Conservation (phyloP, 2,113 vertebrate species). For the Murina feae region DNA sequence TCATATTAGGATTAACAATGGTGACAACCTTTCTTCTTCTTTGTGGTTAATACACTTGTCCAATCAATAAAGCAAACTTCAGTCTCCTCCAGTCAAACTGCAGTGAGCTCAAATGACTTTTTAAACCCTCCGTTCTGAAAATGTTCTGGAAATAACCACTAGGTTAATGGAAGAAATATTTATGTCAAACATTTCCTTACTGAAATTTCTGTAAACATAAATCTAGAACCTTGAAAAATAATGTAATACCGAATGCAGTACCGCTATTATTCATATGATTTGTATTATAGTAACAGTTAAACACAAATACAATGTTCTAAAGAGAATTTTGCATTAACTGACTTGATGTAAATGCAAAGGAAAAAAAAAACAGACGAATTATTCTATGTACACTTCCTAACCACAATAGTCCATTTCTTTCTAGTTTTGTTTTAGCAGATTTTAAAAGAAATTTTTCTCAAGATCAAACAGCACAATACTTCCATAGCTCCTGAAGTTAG, state of each 20-base stretch:
- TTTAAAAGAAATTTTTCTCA: background rate
- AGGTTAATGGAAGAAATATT: background rate
- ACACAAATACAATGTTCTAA: background rate
- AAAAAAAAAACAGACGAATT: background rate
- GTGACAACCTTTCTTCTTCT: background rate
- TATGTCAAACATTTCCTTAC: background rate
- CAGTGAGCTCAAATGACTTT: background rate
- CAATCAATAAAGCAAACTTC: background rate
- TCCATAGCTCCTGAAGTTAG: background rate
- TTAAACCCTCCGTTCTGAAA: background rate
- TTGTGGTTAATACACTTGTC: background rate
- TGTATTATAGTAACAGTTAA: slow-evolving; percentile 10
- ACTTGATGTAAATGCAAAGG: background rate
- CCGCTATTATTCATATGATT: background rate
- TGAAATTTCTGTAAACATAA: background rate
- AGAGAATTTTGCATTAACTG: background rate
- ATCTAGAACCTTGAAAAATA: background rate
- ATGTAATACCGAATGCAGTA: background rate
- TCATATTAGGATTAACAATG: background rate
- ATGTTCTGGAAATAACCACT: slow-evolving; percentile 25
- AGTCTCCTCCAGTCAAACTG: background rate
- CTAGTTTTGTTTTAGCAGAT: background rate
- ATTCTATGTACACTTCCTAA: background rate
- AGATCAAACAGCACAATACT: background rate
- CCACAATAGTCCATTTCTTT: background rate